Percentiles rank a stretch among this genome's conserved stretches.
Conservation (phyloP, 35 echinoderm and acorn worm species). For the Eucidaris tribuloides region DNA sequence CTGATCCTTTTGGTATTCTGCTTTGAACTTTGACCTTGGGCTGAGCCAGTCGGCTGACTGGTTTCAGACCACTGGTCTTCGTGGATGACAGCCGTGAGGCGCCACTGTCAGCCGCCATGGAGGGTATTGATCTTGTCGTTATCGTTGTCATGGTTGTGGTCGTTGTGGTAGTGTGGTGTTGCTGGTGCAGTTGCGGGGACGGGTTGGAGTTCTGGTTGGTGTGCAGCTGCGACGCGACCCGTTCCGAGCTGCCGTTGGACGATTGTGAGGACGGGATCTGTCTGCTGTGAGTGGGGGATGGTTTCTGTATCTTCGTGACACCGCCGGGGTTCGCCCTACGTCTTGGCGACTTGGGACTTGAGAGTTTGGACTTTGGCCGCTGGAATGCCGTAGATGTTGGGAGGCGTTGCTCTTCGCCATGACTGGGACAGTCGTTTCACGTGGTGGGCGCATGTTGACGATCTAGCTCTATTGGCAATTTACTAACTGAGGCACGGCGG, state of each 20-base stretch:
- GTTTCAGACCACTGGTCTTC: not conserved
- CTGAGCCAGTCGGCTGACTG: not conserved
- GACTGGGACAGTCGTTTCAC: no score
- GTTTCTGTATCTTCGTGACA: not conserved
- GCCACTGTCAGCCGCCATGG: not conserved
- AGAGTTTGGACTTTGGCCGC: not conserved
- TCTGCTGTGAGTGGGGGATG: not conserved
- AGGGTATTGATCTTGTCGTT: not conserved
- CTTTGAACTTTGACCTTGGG: slow-evolving; percentile 10
- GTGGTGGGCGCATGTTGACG: no score
- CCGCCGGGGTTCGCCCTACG: not conserved
- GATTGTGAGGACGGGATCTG: no score
- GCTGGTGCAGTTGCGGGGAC: not conserved
- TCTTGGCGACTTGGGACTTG: slow-evolving; percentile 1
- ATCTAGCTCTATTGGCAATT: no score
- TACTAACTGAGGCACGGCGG: no score
- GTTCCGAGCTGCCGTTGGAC: not conserved
- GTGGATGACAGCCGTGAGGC: not conserved
- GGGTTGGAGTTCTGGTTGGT: slow-evolving; percentile 7
- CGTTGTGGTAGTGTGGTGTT: not conserved
- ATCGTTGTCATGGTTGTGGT: slow-evolving; percentile 9
- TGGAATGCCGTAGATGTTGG: slow-evolving; percentile 23
- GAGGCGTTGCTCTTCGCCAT: no score
- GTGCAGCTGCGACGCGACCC: not conserved
- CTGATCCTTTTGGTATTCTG: slow-evolving; percentile 16